phyloP scores from a whole-genome alignment of 2,888 invertebrate genomes.

The Eupithecia inturbata region DNA sequence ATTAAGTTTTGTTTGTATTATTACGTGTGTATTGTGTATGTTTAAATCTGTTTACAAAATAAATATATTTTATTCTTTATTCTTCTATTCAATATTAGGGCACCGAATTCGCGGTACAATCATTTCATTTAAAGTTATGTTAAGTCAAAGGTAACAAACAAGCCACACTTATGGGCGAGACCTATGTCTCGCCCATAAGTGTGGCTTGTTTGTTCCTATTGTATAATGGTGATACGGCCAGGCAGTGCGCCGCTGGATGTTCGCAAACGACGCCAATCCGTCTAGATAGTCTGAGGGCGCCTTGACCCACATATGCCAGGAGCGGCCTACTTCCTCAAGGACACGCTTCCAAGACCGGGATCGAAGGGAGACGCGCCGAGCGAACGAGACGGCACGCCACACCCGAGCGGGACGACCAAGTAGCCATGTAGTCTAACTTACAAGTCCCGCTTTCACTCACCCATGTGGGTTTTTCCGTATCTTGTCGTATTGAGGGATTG shows the following conservation, averaged over 20 bases:
- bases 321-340: conserved; percentile 36
- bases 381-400: conserved; percentile 21
- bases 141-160: too few relatives aligned
- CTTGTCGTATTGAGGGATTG: conserved; percentile 4
- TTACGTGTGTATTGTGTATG: too few relatives aligned
- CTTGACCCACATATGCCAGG: conserved; percentile 41
- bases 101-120: background rate
- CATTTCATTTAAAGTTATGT: too few relatives aligned
- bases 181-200: background rate
- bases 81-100: background rate
- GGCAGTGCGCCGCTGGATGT: background rate
- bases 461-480: background rate
- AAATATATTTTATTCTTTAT: too few relatives aligned
- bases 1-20: too few relatives aligned
- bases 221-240: background rate
- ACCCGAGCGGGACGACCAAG: conserved; percentile 11
- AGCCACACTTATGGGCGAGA: too few relatives aligned
- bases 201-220: background rate
- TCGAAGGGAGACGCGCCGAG: conserved; percentile 25
- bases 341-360: conserved; percentile 32
- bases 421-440: conserved; percentile 29
- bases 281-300: conserved; percentile 29
- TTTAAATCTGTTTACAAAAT: too few relatives aligned
- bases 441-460: conserved; percentile 17
- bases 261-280: conserved; percentile 20